Evolutionary conservation across 2,113 vertebrate genomes (phyloP).

Genomic region (Podarcis raffonei): DNA sequence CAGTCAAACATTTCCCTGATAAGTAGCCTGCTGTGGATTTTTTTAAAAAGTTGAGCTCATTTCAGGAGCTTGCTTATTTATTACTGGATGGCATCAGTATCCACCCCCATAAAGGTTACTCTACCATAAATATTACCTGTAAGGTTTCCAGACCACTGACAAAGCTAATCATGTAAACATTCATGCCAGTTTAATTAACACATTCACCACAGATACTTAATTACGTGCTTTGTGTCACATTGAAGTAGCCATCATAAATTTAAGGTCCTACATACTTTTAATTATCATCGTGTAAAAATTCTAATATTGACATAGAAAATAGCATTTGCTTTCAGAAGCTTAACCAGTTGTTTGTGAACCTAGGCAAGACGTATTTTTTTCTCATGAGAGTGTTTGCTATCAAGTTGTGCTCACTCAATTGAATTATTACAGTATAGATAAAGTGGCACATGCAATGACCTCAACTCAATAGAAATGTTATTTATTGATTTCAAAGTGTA

Average conservation of each 20-base stretch:
- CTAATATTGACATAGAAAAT: background rate
- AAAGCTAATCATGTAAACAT: background rate
- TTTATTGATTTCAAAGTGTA: conserved; percentile 1
- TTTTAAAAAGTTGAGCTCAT: background rate
- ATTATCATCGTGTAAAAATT: background rate
- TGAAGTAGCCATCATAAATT: background rate
- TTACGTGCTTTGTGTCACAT: background rate
- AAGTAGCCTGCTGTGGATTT: background rate
- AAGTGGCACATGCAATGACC: background rate
- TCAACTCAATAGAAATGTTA: background rate
- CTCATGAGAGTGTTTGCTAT: background rate
- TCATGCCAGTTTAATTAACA: conserved; percentile 17
- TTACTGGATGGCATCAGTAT: background rate
- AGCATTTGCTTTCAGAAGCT: background rate
- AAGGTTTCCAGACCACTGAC: background rate
- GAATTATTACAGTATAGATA: background rate
- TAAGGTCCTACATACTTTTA: background rate
- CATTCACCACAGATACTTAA: background rate
- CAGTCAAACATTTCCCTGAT: background rate
- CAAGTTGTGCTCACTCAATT: background rate
- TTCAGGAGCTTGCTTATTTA: background rate
- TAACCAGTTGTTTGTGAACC: background rate
- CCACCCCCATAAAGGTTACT: conserved; percentile 18
- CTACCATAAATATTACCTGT: background rate
- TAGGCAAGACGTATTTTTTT: background rate